phyloP scores from a whole-genome alignment of 2,888 invertebrate genomes.

The Heliconius ethilla region DNA sequence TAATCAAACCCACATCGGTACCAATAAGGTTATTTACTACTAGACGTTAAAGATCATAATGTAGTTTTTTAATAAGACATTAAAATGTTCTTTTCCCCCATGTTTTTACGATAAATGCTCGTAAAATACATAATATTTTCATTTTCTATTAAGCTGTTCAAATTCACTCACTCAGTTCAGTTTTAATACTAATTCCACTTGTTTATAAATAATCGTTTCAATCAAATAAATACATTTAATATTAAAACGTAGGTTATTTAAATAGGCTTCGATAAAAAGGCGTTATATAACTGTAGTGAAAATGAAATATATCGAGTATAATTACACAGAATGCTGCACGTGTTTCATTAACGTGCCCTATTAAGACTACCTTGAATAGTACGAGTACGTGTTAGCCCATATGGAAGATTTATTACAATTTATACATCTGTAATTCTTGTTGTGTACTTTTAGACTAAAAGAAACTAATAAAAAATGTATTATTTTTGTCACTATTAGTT shows the following conservation, averaged over 20 bases:
- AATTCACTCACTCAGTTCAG: not conserved
- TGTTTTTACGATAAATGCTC: too few relatives aligned
- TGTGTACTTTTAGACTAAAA: not conserved
- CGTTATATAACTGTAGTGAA: not conserved
- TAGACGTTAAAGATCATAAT: too few relatives aligned
- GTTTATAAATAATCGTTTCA: not conserved
- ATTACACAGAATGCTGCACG: conserved; percentile 1
- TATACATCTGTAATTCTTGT: conserved; percentile 3
- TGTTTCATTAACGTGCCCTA: conserved; percentile 26
- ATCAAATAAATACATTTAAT: not conserved
- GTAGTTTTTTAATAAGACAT: too few relatives aligned
- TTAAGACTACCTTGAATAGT: conserved; percentile 25
- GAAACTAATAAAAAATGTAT: not conserved
- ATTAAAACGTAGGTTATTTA: not conserved
- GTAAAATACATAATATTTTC: not conserved
- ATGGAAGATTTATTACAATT: conserved; percentile 20
- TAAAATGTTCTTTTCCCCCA: too few relatives aligned
- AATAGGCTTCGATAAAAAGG: not conserved
- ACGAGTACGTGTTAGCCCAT: conserved; percentile 15
- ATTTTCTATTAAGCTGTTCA: not conserved
- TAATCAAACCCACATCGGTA: too few relatives aligned
- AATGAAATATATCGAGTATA: not conserved
- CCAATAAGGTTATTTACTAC: too few relatives aligned
- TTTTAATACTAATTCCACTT: not conserved
- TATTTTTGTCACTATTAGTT: not conserved